Evolutionary conservation across 2,797 vertebrate species (phyloP), one percentile per base, ranked within the genome.

Genomic region (Eutrigla gurnardus): DNA sequence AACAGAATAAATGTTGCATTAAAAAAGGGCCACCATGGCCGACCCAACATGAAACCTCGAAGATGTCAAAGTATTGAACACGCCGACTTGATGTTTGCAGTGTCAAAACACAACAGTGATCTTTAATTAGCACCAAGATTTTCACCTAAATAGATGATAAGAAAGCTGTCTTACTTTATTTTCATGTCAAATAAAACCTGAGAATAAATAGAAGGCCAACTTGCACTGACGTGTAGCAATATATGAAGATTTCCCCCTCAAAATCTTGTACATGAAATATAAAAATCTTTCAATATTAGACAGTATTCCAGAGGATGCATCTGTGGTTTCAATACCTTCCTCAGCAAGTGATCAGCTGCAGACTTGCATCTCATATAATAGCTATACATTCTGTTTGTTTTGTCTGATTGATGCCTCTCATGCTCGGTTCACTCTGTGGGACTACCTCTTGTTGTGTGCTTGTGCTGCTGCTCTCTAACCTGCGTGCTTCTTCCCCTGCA

Each of bases 391-490:
- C 37, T 3, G 36, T 5, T 8, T 10, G 42, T 65, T 36, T 10
- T 32, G 57, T 61, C 62, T 60, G 7, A 25, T 67, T 11, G 5
- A n/a, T 25, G 25, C 25, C 25, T 25, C 25, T 25, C 25, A 25
- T 25, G 33, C 65, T 78, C 72, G 8, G 60, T 58, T 53, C 70
- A 11, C 77, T 73, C 60, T 63, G 69, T 62, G 68, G 82, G 82
- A 76, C 83, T 55, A 83, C 52, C 81, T 45, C 68, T 78, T 71
- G 77, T 75, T 84, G 77, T 63, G 84, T 86, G 83, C 84, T 84
- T 83, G 78, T 88, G 88, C 85, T 25, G 64, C 76, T 78, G 55
- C 68, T 0, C 77, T 80, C 63, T 88, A 86, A 92, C 89, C 83
- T 83, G 62, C 57, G 0, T 61, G 69, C 78, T 36, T 88, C 59